Percentiles rank a stretch among this genome's conserved stretches.
Evolutionary conservation across 2,888 invertebrate species (phyloP).

Genomic region (Polietes domitor): DNA sequence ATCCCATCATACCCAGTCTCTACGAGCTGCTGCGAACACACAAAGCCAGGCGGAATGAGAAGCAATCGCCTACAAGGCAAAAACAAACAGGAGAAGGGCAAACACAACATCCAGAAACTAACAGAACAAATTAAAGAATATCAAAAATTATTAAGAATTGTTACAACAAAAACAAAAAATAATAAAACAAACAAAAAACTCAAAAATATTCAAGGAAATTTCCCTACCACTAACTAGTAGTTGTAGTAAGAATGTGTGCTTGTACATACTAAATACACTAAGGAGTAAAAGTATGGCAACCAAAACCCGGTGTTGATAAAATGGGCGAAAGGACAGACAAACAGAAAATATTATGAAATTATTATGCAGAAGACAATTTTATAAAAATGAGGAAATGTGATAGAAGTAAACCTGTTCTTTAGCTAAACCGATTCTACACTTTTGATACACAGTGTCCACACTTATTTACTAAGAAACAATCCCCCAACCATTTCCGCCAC

Average conservation of each 20-base stretch:
- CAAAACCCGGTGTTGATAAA: too few relatives aligned
- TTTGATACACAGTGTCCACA: too few relatives aligned
- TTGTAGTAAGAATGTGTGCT: too few relatives aligned
- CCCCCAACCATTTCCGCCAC: neutral
- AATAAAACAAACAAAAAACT: neutral
- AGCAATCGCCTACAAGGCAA: constrained; percentile 25
- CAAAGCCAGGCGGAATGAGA: neutral
- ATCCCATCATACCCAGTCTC: neutral
- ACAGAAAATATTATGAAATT: too few relatives aligned
- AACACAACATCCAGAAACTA: neutral
- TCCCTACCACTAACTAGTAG: neutral
- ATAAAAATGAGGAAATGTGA: too few relatives aligned
- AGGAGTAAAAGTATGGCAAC: too few relatives aligned
- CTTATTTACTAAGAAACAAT: too few relatives aligned
- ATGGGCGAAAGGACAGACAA: too few relatives aligned
- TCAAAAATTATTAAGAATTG: constrained; percentile 53
- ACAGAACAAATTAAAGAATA: constrained; percentile 33
- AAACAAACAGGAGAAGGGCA: constrained; percentile 4
- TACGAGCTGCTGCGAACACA: neutral
- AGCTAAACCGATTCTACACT: too few relatives aligned
- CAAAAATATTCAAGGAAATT: neutral
- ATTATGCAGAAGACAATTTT: too few relatives aligned
- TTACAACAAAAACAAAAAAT: neutral
- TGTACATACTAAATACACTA: too few relatives aligned
- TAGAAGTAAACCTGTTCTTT: too few relatives aligned